A percentile compares a stretch with the other conserved stretches of the same genome.
phyloP scores from a whole-genome alignment of 2,888 invertebrate genomes.

The Deladenus siricidicola region DNA sequence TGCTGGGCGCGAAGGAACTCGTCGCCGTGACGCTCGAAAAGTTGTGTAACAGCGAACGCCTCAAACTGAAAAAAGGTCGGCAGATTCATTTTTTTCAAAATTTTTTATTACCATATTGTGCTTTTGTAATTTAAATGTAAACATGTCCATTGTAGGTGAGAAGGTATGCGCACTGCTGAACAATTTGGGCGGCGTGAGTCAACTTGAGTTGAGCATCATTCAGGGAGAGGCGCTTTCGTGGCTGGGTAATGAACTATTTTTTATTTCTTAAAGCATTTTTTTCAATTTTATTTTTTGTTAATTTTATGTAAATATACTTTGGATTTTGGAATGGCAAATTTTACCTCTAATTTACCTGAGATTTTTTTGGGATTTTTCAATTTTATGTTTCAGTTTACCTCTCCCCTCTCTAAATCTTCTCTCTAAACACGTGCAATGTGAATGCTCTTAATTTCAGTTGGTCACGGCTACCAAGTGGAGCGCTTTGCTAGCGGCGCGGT shows the following conservation, averaged over 20 bases:
- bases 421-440: no score
- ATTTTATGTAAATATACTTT: background rate
- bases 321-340: no score
- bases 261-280: background rate
- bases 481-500: conserved; percentile 55
- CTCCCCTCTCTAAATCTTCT: no score
- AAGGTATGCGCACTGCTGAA: conserved; percentile 66
- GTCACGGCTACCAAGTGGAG: conserved; percentile 34
- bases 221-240: conserved; percentile 64
- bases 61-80: conserved; percentile 16
- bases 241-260: conserved; percentile 59
- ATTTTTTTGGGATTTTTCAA: no score
- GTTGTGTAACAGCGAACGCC: conserved; percentile 54
- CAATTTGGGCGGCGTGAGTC: conserved; percentile 70
- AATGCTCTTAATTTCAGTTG: no score
- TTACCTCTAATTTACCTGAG: no score
- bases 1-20: conserved; percentile 55
- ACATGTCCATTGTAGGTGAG: conserved; percentile 21
- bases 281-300: background rate
- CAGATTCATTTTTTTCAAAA: no score
- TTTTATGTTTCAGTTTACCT: no score
- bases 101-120: no score
- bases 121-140: background rate
- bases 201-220: conserved; percentile 69
- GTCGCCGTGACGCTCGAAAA: conserved; percentile 56